Base-by-base conservation (phyloP, 2,888 invertebrate species). In the Cephonodes hylas region DNA sequence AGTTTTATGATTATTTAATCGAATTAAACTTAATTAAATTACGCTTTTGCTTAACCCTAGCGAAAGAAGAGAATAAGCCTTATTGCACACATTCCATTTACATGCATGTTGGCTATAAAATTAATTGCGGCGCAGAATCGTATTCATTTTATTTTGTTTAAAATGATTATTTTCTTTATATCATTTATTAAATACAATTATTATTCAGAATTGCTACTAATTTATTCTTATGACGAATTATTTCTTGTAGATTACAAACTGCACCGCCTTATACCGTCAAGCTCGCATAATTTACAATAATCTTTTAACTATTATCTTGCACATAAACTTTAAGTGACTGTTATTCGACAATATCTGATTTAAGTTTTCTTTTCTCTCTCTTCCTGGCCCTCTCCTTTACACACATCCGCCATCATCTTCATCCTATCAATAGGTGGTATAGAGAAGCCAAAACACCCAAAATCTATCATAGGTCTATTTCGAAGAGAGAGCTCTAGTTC, bases 381-480 rank as follows among this genome's bases (percentile, higher is more conserved):
- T 72, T 71, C 75, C 81, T 82, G 72, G 66, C 74, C 76, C 83
- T 64, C 71, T 70, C 77, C 77, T 63, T 77, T 75, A 63, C 76
- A 70, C 66, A 76, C 66, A 63, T 70, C 68, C 71, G 69, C 70
- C 73, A 71, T 74, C 73, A 73, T 3, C 70, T 76, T 76, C 74
- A 71, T 73, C 72, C 76, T 68, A 63, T 66, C 69, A 74, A 68
- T 78, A 96, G 97, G 97, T 93, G 97, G 97, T 80, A 95, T 97
- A 88, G 96, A 96, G 89, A 96, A 96, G 93, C 96, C 96, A 87
- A 95, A 96, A 92, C 94, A 94, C 91, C 94, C 95, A 75, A 96
- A 96, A 90, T 97, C 97, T 88, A 97, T 97, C 89, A 97, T 97
- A 93, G 97, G 97, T 89, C 94, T 97, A 68, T 97, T 97, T 91